Base-by-base conservation (phyloP, 2,113 vertebrate species). In the Paraplagusia blochii region DNA sequence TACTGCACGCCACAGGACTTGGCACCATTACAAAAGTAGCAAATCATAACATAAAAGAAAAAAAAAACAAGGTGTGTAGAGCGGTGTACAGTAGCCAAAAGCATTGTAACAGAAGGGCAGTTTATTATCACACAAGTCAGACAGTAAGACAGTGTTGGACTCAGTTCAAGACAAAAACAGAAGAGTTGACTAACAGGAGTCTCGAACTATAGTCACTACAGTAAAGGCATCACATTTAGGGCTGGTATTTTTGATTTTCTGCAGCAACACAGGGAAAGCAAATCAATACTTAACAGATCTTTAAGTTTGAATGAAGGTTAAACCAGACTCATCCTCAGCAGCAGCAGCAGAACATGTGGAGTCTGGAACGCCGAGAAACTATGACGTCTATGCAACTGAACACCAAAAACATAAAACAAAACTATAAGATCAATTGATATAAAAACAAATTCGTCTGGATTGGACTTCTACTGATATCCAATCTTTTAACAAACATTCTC, bases 221-320 rank as follows among this genome's bases (percentile, higher is more conserved):
- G n/a, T n/a, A n/a, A n/a, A n/a, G n/a, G n/a, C n/a, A n/a, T n/a
- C n/a, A 14, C 1, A n/a, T 67, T 42, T 9, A 29, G 9, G 11
- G 34, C 48, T 6, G 11, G 19, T 4, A 53, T 58, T 44, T 11
- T 46, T 19, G 4, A 48, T 33, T 38, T 14, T 0, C 16, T 13
- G 47, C 40, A 44, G 39, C 36, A 8, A 18, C 36, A 12, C 14
- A 12, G 51, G 46, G 29, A 57, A 40, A 75, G 10, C 11, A 22
- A 46, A 59, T 43, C 9, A 19, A 45, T 34, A 43, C 49, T 63
- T 70, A 59, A 62, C 45, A 75, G 58, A 42, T 17, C 33, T 55
- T 35, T 58, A 16, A 17, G 9, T 40, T 19, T 35, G 14, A 58
- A n/a, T 38, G 58, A 19, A 58, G 74, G 69, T 40, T 11, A 33